Evolutionary conservation across 2,113 vertebrate genomes (phyloP).

Genomic region (Hypomesus transpacificus): DNA sequence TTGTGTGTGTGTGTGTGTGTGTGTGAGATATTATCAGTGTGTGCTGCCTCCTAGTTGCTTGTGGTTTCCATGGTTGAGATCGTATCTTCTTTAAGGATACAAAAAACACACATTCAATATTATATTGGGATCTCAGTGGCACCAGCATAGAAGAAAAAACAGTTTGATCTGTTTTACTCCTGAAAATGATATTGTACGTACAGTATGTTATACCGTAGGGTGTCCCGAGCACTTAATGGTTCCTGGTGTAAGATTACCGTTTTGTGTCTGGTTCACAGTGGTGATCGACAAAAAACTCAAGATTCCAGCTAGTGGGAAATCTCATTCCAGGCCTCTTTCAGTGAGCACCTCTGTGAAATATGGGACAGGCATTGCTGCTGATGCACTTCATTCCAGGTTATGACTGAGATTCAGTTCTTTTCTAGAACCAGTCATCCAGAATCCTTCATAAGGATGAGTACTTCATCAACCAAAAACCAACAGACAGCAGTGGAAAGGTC

Average conservation of each 20-base stretch:
- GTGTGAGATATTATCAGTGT: slow-evolving; percentile 13
- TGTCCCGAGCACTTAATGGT: too few species aligned
- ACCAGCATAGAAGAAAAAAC: too few species aligned
- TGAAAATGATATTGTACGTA: too few species aligned
- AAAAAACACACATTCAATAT: too few species aligned
- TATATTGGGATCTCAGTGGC: too few species aligned
- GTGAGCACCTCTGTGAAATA: slow-evolving; percentile 62
- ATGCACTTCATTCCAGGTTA: slow-evolving; percentile 61
- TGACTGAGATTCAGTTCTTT: slow-evolving; percentile 55
- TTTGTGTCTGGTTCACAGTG: too few species aligned
- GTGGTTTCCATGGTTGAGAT: too few species aligned
- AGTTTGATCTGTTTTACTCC: too few species aligned
- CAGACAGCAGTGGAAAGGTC: slow-evolving; percentile 40
- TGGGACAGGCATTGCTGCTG: slow-evolving; percentile 60
- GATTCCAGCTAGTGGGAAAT: slow-evolving; percentile 43
- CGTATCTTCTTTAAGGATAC: too few species aligned
- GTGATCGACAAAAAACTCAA: too few species aligned
- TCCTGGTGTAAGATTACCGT: too few species aligned
- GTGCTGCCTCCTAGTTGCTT: slow-evolving; percentile 22
- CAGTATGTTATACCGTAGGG: too few species aligned
- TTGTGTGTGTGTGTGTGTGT: slow-evolving; percentile 12
- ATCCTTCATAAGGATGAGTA: slow-evolving; percentile 37
- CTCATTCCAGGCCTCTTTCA: slow-evolving; percentile 55
- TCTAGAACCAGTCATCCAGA: slow-evolving; percentile 52
- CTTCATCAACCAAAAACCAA: slow-evolving; percentile 51